Evolutionary conservation across 1,140 invertebrate genomes (phyloP).

Genomic region (Drosophila tristis): DNA sequence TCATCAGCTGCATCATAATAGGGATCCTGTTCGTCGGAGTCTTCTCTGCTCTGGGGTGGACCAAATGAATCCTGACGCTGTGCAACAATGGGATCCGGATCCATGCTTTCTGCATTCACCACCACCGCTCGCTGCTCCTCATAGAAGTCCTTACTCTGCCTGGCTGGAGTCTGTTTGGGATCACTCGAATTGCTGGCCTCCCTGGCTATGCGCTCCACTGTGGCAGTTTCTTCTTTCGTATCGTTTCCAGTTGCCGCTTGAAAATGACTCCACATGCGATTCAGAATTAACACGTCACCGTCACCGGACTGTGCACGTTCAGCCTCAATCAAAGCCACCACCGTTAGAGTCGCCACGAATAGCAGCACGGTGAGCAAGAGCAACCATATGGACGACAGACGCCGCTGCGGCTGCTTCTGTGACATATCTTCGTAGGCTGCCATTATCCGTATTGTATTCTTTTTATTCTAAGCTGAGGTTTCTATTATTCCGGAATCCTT

Average conservation of each 20-base stretch:
- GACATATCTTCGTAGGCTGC: slow-evolving; percentile 58
- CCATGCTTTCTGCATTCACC: slow-evolving; percentile 53
- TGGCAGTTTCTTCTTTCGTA: slow-evolving; percentile 42
- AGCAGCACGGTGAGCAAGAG: slow-evolving; percentile 50
- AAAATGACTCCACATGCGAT: slow-evolving; percentile 58
- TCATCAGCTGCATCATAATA: slow-evolving; percentile 54
- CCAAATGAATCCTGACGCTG: slow-evolving; percentile 51
- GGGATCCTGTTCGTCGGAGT: slow-evolving; percentile 47
- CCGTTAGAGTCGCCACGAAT: slow-evolving; percentile 50
- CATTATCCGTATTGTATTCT: slow-evolving; percentile 33
- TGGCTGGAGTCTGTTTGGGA: background rate
- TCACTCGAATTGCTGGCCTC: slow-evolving; percentile 44
- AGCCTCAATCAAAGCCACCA: slow-evolving; percentile 55
- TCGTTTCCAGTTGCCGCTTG: slow-evolving; percentile 12
- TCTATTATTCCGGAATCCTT: slow-evolving; percentile 12
- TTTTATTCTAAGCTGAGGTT: background rate
- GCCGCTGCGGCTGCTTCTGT: slow-evolving; percentile 31
- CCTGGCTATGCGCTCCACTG: slow-evolving; percentile 61
- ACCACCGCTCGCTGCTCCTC: slow-evolving; percentile 69
- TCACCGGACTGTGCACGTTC: slow-evolving; percentile 17
- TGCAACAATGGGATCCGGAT: slow-evolving; percentile 36
- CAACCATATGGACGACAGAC: slow-evolving; percentile 50
- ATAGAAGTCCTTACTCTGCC: slow-evolving; percentile 49
- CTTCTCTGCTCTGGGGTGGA: slow-evolving; percentile 42
- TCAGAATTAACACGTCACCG: slow-evolving; percentile 52